A percentile compares a stretch with the other conserved stretches of the same genome.
These are phyloP conservation scores for Antidorcas marsupialis DNA, from an alignment of 2,113 vertebrate genomes.

Conservation along the genomic window DNA sequence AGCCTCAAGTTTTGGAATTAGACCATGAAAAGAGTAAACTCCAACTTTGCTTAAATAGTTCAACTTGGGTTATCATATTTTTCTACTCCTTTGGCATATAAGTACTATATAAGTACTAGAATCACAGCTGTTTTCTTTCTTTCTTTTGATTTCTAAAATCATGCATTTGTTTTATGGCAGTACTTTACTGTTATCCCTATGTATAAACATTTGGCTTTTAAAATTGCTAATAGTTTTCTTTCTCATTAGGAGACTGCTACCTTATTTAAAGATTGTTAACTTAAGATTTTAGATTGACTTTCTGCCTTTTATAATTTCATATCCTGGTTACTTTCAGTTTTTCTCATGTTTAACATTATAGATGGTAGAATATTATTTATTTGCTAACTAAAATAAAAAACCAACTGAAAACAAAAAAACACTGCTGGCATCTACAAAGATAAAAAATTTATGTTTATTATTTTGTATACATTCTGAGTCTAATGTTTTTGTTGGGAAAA, in stretches of 20 bases:
- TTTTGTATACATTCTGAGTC: background rate
- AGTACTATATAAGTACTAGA: background rate
- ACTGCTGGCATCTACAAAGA: background rate
- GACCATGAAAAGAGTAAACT: background rate
- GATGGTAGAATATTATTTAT: background rate
- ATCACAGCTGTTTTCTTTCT: background rate
- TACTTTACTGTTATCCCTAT: background rate
- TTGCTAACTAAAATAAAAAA: background rate
- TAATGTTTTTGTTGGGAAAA: background rate
- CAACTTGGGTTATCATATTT: background rate
- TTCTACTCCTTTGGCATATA: background rate
- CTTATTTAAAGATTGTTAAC: background rate
- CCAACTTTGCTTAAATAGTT: background rate
- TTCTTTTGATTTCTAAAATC: background rate
- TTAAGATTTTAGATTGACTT: conserved; percentile 16
- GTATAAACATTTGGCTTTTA: conserved; percentile 10
- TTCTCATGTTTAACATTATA: background rate
- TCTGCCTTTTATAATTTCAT: background rate
- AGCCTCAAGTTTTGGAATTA: background rate
- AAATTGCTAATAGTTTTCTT: background rate
- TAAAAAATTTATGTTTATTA: background rate
- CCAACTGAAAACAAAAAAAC: background rate
- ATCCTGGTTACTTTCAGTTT: background rate
- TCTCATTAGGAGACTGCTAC: background rate
- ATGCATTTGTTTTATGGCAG: background rate